Base-by-base conservation (phyloP, 2,797 vertebrate genomes). In the Ataeniobius toweri region DNA sequence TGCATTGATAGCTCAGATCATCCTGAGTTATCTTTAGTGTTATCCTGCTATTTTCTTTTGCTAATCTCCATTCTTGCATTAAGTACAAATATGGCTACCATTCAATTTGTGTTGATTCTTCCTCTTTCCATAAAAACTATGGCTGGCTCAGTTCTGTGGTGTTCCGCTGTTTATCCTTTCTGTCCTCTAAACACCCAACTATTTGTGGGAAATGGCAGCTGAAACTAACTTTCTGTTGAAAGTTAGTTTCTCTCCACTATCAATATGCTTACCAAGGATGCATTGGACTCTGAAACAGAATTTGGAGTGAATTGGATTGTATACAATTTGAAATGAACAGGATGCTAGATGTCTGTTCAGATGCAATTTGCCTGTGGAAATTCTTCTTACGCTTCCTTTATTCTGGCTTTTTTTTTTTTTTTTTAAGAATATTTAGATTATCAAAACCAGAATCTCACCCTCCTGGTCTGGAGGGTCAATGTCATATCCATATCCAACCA, bases 381-480 rank as follows among this genome's bases (percentile, higher is more conserved):
- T 14, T 39, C 58, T 53, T 4, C 10, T 46, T 46, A 46, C 24
- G 5, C 55, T 26, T 41, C 1, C 22, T 28, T 16, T 0, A 36
- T 3, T 36, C 36, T 36, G 36, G 36, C 36, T 36, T 36, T 36
- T 36, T 3, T 36, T 36, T 31, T 31, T 31, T 31, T 2, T 31
- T 31, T 31, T 31, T 31, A 1, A 36, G 36, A 36, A 36, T 36
- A 36, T 36, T 36, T 50, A 10, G 10, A 16, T 26, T 10, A 53
- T 48, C 28, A 67, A 44, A 20, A 6, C 56, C 58, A 82, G 24
- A 24, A 46, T 55, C 87, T 86, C 55, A 94, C 98, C 93, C 79
- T 99, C 98, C 94, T 98, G 98, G 88, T 99, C 98, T 75, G 98
- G 97, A 56, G 98, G 97, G 81, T 99, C 97, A 28, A 99, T 96